Evolutionary conservation across 2,113 vertebrate genomes (phyloP).

Genomic region (Nerophis lumbriciformis): DNA sequence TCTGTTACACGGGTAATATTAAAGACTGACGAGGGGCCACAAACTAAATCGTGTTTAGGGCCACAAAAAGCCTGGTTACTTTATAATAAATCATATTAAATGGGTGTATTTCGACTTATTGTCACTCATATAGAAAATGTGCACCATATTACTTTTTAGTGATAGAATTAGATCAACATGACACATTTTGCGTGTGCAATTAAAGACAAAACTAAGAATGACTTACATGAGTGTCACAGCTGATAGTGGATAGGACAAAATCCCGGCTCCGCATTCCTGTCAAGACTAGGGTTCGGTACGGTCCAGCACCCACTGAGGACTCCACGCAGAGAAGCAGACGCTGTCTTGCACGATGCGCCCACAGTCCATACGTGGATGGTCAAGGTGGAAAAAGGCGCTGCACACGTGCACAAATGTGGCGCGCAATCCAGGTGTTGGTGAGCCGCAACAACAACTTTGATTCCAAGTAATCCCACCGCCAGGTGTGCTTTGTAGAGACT

Average conservation of each 20-base stretch:
- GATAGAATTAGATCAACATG: too few relatives aligned
- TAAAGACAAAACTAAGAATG: too few relatives aligned
- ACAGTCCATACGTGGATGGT: conserved; percentile 32
- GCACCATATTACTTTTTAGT: too few relatives aligned
- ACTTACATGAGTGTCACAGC: conserved; percentile 65
- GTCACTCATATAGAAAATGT: too few relatives aligned
- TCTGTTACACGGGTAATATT: too few relatives aligned
- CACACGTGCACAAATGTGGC: not conserved
- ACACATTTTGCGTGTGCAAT: too few relatives aligned
- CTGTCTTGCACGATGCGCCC: not conserved
- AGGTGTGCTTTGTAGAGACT: not conserved
- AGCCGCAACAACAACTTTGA: not conserved
- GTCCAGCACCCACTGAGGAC: conserved; percentile 39
- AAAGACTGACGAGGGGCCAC: too few relatives aligned
- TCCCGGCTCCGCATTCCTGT: conserved; percentile 63
- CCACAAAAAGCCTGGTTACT: too few relatives aligned
- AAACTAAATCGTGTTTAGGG: too few relatives aligned
- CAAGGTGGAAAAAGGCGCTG: not conserved
- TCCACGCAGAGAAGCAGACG: not conserved
- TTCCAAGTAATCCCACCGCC: conserved; percentile 20
- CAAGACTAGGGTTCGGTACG: conserved; percentile 30
- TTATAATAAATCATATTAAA: too few relatives aligned
- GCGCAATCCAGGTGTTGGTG: conserved; percentile 3
- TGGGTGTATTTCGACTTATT: too few relatives aligned
- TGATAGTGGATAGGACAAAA: conserved; percentile 46